Evolutionary conservation across 2,888 invertebrate species (phyloP), one percentile per base, ranked within the genome.

Genomic region (Meiosimyza decipiens): DNA sequence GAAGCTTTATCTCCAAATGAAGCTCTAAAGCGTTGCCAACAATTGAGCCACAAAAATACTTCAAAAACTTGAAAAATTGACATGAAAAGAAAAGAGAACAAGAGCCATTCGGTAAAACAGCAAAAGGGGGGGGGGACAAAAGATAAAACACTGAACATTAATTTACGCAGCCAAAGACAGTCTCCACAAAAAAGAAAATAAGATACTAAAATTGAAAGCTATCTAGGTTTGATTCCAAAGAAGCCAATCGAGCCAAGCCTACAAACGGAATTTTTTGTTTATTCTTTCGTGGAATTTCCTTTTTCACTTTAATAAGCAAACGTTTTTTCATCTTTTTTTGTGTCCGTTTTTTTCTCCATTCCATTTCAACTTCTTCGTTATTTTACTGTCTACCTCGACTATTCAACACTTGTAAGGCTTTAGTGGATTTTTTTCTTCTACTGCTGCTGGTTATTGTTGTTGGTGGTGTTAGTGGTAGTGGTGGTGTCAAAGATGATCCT

Each of bases 31-130:
- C 50, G 57, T 69, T 69, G 50, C 51, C 70, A 47, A 52, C 47
- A 70, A 70, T 70, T 70, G 49, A 70, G 70, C 62, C 63, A 70
- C 70, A 70, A 70, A 70, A 67, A 57, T 67, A 67, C 67, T 40
- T 18, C n/a, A 54, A 49, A 33, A 66, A 52, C 40, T 33, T 67
- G 18, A 13, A 55, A 55, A 57, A 9, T 28, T 15, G 54, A 54
- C 16, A 63, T 18, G 28, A 12, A 57, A 54, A 16, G 47, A 18
- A 40, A 47, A 67, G 11, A 15, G 9, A 13, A 22, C 13, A 52
- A 18, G 33, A 28, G 28, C 28, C 28, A 28, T 28, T 28, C 28
- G 28, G 28, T 28, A 28, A 28, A 28, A 28, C 52, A 66, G 33
- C 51, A 55, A 33, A 47, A 7, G 15, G 28, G 16, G 9, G 15